Evolutionary conservation across 1,140 invertebrate genomes (phyloP).

Genomic region (Camponotus vicinus): DNA sequence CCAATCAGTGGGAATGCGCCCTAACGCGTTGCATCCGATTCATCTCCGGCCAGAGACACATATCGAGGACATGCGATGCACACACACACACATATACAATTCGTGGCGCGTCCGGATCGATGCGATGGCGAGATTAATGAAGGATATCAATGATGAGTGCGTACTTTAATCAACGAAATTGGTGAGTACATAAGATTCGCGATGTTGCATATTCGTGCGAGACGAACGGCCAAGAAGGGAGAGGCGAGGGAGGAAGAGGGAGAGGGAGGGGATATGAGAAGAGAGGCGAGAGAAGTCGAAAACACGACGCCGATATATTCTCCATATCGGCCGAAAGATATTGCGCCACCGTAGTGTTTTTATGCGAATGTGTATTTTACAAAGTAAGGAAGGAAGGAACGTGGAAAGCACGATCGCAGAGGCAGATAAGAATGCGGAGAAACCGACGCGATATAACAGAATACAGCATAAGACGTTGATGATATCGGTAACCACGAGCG

Average conservation of each 20-base stretch:
- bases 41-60: slow-evolving; percentile 74
- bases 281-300: slow-evolving; percentile 32
- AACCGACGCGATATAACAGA: slow-evolving; percentile 41
- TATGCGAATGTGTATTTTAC: slow-evolving; percentile 32
- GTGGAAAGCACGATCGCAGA: slow-evolving; percentile 29
- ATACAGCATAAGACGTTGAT: slow-evolving; percentile 30
- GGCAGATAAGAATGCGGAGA: slow-evolving; percentile 29
- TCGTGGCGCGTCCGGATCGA: slow-evolving; percentile 68
- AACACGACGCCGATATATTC: slow-evolving; percentile 1
- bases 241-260: too few relatives aligned
- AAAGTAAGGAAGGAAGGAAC: neutral
- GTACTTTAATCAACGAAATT: slow-evolving; percentile 75
- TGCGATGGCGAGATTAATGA: slow-evolving; percentile 78
- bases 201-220: slow-evolving; percentile 34
- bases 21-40: slow-evolving; percentile 79
- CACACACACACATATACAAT: neutral
- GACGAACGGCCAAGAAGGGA: neutral
- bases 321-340: slow-evolving; percentile 9
- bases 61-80: slow-evolving; percentile 71
- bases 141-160: slow-evolving; percentile 73
- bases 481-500: slow-evolving; percentile 33
- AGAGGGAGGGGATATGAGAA: neutral
- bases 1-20: slow-evolving; percentile 80
- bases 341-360: neutral
- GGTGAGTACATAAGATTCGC: slow-evolving; percentile 57